These are phyloP conservation scores for Trachythela sp. DNA, from an alignment of 64 coral and sea anemone genomes.

Conservation along the genomic window DNA sequence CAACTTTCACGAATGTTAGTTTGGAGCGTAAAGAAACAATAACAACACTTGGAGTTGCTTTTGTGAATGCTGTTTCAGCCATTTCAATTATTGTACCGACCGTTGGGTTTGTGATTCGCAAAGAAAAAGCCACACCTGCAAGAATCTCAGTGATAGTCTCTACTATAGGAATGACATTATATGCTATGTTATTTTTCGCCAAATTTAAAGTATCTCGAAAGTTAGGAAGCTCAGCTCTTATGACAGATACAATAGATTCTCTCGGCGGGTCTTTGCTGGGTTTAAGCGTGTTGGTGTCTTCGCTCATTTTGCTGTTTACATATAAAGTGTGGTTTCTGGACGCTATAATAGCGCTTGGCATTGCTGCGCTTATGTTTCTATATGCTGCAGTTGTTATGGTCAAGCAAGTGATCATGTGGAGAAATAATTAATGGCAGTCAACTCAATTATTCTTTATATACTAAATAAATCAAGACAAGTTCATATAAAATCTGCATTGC, in stretches of 20 bases:
- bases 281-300: background rate
- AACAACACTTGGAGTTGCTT: background rate
- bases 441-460: too few relatives aligned
- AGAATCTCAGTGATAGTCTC: background rate
- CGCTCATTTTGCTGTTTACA: background rate
- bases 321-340: background rate
- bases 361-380: background rate
- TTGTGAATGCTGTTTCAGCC: background rate
- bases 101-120: background rate
- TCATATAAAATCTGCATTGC: too few relatives aligned
- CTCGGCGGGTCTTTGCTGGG: background rate
- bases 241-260: background rate
- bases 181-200: background rate
- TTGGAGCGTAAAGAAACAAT: background rate
- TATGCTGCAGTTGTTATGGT: background rate
- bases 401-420: background rate
- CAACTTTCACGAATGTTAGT: background rate
- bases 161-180: background rate
- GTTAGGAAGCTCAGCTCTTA: background rate
- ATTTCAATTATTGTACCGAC: constrained; percentile 5
- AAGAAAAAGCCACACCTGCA: background rate
- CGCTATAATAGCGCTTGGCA: background rate
- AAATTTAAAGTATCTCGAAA: background rate
- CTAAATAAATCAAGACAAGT: too few relatives aligned
- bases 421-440: too few relatives aligned